Conservation (phyloP, 2,888 invertebrate species). For the Neuroscelio doddi region DNA sequence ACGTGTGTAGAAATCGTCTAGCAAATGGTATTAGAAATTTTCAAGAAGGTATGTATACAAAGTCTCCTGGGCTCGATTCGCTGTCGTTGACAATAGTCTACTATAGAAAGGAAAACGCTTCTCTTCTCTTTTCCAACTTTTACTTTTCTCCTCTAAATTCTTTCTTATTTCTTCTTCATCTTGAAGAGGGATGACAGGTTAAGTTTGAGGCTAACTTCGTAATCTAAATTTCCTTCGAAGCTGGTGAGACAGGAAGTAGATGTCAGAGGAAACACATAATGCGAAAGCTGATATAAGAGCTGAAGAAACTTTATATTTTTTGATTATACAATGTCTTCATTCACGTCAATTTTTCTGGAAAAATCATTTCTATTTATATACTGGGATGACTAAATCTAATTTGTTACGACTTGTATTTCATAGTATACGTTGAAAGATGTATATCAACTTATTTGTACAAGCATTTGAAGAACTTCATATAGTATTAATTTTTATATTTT, state of each 20-base stretch:
- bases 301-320: slow-evolving; percentile 1
- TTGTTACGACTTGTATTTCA: no score
- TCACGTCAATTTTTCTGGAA: no score
- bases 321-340: background rate
- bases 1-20: background rate
- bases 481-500: no score
- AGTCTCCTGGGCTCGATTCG: background rate
- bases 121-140: background rate
- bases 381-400: no score
- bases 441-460: no score
- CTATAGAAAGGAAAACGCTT: background rate
- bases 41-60: background rate
- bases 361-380: no score
- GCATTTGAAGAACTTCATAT: no score
- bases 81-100: background rate
- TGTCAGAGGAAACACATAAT: slow-evolving; percentile 2
- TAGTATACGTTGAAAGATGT: no score
- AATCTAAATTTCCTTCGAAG: slow-evolving; percentile 10
- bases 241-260: slow-evolving; percentile 4
- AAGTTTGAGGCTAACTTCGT: slow-evolving; percentile 10
- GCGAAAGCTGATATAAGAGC: slow-evolving; percentile 2
- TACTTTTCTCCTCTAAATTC: slow-evolving; percentile 2
- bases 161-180: slow-evolving; percentile 1
- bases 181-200: slow-evolving; percentile 11
- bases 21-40: background rate